Evolutionary conservation across 2,113 vertebrate species (phyloP).

Genomic region (Carassius carassius): DNA sequence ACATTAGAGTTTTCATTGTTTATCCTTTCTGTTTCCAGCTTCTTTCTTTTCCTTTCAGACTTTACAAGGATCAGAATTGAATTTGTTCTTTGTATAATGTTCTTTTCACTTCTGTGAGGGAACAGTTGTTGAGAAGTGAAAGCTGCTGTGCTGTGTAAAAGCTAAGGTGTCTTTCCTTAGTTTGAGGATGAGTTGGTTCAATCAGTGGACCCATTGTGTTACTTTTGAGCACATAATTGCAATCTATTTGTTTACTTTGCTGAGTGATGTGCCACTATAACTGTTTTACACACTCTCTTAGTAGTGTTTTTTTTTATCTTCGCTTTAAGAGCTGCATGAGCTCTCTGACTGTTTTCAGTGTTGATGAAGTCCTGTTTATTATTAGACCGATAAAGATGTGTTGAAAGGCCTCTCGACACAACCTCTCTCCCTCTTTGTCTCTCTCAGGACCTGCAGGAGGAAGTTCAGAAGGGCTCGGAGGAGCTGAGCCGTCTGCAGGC

Average conservation of each 20-base stretch:
- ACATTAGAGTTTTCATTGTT: not conserved
- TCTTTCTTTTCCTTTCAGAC: not conserved
- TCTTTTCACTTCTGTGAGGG: not conserved
- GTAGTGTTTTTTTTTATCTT: conserved; percentile 11
- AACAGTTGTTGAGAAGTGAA: not conserved
- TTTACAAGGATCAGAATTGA: not conserved
- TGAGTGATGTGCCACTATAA: not conserved
- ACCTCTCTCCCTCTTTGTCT: not conserved
- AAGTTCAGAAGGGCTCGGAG: conserved; percentile 86
- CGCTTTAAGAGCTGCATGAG: not conserved
- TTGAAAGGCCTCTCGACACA: not conserved
- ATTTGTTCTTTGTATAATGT: not conserved
- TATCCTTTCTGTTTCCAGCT: not conserved
- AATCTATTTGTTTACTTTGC: not conserved
- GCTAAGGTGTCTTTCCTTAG: not conserved
- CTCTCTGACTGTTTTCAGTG: not conserved
- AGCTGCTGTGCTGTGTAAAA: not conserved
- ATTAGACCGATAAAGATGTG: not conserved
- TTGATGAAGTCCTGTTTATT: not conserved
- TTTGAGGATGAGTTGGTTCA: not conserved
- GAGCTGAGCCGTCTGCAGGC: conserved; percentile 87
- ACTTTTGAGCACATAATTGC: not conserved
- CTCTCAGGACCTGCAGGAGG: conserved; percentile 90
- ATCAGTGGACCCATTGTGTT: not conserved
- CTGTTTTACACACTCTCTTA: not conserved